phyloP scores from a whole-genome alignment of 1,140 invertebrate species.

The Metopolophium dirhodum region DNA sequence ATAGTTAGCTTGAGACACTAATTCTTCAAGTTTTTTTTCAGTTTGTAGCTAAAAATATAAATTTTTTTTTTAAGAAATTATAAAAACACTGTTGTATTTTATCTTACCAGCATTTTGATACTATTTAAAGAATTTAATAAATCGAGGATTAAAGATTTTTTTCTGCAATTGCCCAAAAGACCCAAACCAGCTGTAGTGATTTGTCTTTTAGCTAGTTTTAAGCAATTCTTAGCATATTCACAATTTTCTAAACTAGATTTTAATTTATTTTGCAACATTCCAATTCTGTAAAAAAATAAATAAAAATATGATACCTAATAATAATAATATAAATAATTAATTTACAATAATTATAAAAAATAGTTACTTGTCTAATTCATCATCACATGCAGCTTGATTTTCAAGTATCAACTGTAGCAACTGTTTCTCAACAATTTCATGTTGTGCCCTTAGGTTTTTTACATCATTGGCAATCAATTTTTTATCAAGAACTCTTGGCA shows the following conservation, averaged over 20 bases:
- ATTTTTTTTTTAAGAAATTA: slow-evolving; percentile 26
- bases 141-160: slow-evolving; percentile 79
- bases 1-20: slow-evolving; percentile 85
- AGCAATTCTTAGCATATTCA: slow-evolving; percentile 74
- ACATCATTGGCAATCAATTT: slow-evolving; percentile 74
- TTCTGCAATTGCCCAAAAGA: slow-evolving; percentile 86
- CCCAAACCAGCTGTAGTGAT: slow-evolving; percentile 85
- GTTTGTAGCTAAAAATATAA: slow-evolving; percentile 73
- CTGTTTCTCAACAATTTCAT: slow-evolving; percentile 88
- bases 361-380: slow-evolving; percentile 75
- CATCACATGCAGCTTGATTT: slow-evolving; percentile 83
- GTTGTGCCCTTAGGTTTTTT: slow-evolving; percentile 74
- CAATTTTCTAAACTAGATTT: slow-evolving; percentile 75
- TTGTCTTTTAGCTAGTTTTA: slow-evolving; percentile 78
- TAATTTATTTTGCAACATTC: slow-evolving; percentile 77
- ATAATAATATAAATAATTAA: neutral
- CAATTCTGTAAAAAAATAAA: slow-evolving; percentile 67
- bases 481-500: slow-evolving; percentile 70
- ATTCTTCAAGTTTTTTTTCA: slow-evolving; percentile 80
- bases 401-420: slow-evolving; percentile 89
- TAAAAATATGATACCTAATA: slow-evolving; percentile 1
- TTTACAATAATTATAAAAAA: slow-evolving; percentile 13
- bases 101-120: slow-evolving; percentile 79
- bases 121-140: slow-evolving; percentile 80
- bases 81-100: neutral